These are phyloP conservation scores for Biston betularia DNA, from an alignment of 2,888 invertebrate species.

Conservation along the genomic window DNA sequence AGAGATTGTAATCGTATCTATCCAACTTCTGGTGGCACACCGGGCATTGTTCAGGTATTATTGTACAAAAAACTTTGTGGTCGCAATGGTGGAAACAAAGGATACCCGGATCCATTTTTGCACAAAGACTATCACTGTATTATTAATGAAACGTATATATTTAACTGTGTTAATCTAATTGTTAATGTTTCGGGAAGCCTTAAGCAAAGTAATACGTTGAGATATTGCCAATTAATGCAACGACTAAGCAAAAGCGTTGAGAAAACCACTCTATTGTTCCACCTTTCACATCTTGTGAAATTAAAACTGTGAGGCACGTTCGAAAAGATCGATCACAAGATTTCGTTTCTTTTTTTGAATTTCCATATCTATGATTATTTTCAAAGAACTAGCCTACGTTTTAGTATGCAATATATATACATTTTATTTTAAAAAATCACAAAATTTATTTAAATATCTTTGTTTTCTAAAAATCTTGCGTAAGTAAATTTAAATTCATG, in stretches of 20 bases:
- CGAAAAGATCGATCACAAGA: constrained; percentile 16
- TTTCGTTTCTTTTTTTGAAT: too few relatives aligned
- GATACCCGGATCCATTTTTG: constrained; percentile 91
- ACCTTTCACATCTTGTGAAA: constrained; percentile 62
- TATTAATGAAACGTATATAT: constrained; percentile 63
- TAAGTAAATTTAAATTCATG: too few relatives aligned
- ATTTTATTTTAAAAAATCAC: too few relatives aligned
- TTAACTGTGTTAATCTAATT: constrained; percentile 40
- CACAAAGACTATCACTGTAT: constrained; percentile 52
- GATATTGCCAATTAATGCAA: constrained; percentile 54
- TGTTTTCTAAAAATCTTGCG: too few relatives aligned
- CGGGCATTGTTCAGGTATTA: constrained; percentile 92
- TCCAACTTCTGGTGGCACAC: constrained; percentile 88
- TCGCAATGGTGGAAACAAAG: constrained; percentile 96
- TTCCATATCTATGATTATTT: too few relatives aligned
- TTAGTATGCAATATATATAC: too few relatives aligned
- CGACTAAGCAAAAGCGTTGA: constrained; percentile 66
- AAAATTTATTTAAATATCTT: too few relatives aligned
- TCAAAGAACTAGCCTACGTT: too few relatives aligned
- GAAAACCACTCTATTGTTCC: constrained; percentile 61
- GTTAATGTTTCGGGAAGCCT: constrained; percentile 46
- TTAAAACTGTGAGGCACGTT: constrained; percentile 31
- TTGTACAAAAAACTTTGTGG: constrained; percentile 93
- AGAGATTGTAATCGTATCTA: constrained; percentile 88
- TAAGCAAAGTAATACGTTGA: constrained; percentile 51